phyloP scores from a whole-genome alignment of 2,888 invertebrate genomes.

The Agrotis ipsilon region DNA sequence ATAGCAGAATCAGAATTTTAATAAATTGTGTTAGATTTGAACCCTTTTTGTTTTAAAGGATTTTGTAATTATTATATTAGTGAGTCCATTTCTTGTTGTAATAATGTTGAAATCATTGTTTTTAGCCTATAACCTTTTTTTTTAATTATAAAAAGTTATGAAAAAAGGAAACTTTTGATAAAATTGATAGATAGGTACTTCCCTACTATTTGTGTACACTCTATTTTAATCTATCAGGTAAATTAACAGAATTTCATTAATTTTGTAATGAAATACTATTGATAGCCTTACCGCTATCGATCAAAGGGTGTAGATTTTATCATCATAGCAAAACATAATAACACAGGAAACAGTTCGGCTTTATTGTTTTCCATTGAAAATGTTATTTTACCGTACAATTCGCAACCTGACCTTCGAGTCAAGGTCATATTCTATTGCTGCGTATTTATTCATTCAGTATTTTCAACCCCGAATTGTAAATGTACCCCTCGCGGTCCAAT shows the following conservation, averaged over 20 bases:
- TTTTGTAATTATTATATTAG: not conserved
- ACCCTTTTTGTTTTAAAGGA: not conserved
- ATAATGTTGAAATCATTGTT: not conserved
- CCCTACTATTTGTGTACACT: not conserved
- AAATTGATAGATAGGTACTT: not conserved
- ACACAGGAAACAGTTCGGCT: constrained; percentile 7
- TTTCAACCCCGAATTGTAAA: constrained; percentile 15
- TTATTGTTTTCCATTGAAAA: constrained; percentile 4
- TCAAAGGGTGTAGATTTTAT: not conserved
- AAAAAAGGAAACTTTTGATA: not conserved
- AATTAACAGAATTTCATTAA: not conserved
- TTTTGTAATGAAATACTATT: not conserved
- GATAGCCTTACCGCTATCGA: not conserved
- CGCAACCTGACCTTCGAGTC: not conserved
- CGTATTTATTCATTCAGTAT: constrained; percentile 10
- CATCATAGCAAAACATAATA: not conserved
- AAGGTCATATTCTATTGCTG: constrained; percentile 13
- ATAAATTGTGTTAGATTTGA: constrained; percentile 16
- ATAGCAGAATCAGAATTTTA: constrained; percentile 12
- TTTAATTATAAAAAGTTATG: constrained; percentile 4
- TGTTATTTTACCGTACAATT: not conserved
- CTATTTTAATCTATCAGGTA: constrained; percentile 1
- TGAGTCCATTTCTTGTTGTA: too few relatives aligned
- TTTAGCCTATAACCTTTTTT: not conserved
- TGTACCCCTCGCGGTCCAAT: constrained; percentile 24